phyloP scores from a whole-genome alignment of 1,140 invertebrate species.

The Kradibia gibbosae region DNA sequence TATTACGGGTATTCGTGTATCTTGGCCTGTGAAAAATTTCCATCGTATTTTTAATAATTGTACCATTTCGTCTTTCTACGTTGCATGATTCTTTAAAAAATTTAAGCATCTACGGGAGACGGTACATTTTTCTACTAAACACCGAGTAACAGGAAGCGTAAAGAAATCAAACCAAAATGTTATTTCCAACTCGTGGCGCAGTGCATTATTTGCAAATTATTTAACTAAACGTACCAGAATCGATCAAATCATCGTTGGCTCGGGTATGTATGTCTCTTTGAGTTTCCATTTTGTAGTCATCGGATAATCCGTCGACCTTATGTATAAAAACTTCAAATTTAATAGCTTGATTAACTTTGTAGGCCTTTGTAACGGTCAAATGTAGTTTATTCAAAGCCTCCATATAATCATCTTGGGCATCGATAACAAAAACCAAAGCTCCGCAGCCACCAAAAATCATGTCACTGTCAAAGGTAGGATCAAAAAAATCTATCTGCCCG shows the following conservation, averaged over 20 bases:
- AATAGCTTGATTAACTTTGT: slow-evolving; percentile 95
- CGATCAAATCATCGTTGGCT: slow-evolving; percentile 94
- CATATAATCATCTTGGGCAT: slow-evolving; percentile 97
- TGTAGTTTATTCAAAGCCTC: slow-evolving; percentile 95
- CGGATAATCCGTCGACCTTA: slow-evolving; percentile 98
- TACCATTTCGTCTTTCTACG: too few relatives aligned
- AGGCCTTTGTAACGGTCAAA: slow-evolving; percentile 93
- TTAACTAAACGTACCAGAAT: slow-evolving; percentile 78
- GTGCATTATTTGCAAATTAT: slow-evolving; percentile 1
- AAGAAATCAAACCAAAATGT: too few relatives aligned
- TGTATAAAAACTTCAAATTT: slow-evolving; percentile 99
- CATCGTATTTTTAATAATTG: too few relatives aligned
- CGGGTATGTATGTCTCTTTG: slow-evolving; percentile 98
- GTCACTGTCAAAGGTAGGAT: slow-evolving; percentile 95
- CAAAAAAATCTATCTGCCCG: slow-evolving; percentile 98
- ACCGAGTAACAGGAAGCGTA: too few relatives aligned
- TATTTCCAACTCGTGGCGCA: too few relatives aligned
- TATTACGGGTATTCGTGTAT: too few relatives aligned
- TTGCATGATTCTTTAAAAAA: too few relatives aligned
- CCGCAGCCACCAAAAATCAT: slow-evolving; percentile 96
- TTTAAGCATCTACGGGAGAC: too few relatives aligned
- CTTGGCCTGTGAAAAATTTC: too few relatives aligned
- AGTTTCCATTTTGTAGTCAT: slow-evolving; percentile 99
- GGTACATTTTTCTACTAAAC: too few relatives aligned
- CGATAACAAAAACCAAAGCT: slow-evolving; percentile 98